Evolutionary conservation across 2,113 vertebrate genomes (phyloP), one percentile per base, ranked within the genome.

Genomic region (Mystacornis crossleyi): DNA sequence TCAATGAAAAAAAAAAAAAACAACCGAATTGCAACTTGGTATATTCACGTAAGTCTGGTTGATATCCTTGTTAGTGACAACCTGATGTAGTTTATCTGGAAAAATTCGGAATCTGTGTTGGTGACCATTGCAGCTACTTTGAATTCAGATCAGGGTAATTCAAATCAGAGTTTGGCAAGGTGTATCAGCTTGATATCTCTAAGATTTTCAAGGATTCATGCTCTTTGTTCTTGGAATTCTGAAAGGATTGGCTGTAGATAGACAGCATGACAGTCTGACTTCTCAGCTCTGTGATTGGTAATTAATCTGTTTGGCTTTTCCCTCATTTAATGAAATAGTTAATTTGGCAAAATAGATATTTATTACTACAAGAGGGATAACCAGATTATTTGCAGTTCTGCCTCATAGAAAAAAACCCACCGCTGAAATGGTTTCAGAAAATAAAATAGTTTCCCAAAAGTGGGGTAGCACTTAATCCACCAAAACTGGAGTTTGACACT

Each of bases 171-270:
- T 89, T 87, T 84, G 67, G 14, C 10, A 60, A 77, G 66, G 26
- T 65, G 21, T 51, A 82, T 65, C 43, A 29, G 4, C n/a, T 45
- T 87, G 42, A 45, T 82, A 88, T 71, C 2, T 9, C 45, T 31
- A 25, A 70, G 66, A 81, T 23, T 86, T 74, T 50, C 47, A 77
- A 67, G 28, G 54, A 80, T 85, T 79, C 23, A 25, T 61, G 48
- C 13, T 61, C 72, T 74, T 95, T 83, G 42, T 85, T 97, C 84
- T 86, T 92, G 60, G 65, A 78, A 84, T 75, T 91, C 36, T 42
- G 78, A 78, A 89, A 84, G n/a, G 38, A 79, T 25, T 82, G 57
- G 8, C 36, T 85, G 18, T 64, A 72, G 64, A 75, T 18, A 82
- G 50, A 51, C 23, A 50, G 24, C 34, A 38, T 42, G 43, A 21